Percentiles rank a stretch among this genome's conserved stretches.
Conservation (phyloP, 2,888 invertebrate genomes). For the Ecliptopera silaceata region DNA sequence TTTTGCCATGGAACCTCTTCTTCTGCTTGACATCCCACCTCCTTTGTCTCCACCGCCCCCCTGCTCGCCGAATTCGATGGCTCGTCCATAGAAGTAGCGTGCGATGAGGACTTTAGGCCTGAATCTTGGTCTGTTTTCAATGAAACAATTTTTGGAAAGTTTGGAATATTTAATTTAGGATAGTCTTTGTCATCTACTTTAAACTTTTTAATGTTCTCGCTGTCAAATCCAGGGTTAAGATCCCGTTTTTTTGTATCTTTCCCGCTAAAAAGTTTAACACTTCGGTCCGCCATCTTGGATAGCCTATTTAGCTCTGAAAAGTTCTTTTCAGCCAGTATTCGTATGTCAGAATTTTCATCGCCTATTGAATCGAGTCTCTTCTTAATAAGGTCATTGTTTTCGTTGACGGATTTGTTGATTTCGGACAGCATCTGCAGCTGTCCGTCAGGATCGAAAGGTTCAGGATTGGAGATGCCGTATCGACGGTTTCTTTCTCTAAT, state of each 20-base stretch:
- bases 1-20: constrained; percentile 72
- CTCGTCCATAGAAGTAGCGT: constrained; percentile 75
- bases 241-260: constrained; percentile 65
- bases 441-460: constrained; percentile 54
- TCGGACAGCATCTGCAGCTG: constrained; percentile 71
- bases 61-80: constrained; percentile 61
- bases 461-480: constrained; percentile 61
- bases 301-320: constrained; percentile 72
- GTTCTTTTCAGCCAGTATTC: constrained; percentile 71
- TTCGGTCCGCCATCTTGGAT: constrained; percentile 75
- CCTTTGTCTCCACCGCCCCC: constrained; percentile 46
- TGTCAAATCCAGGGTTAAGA: constrained; percentile 70
- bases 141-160: constrained; percentile 69
- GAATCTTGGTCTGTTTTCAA: constrained; percentile 57
- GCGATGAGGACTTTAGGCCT: constrained; percentile 46
- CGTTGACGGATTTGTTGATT: constrained; percentile 71
- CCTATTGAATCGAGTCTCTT: constrained; percentile 58
- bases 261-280: constrained; percentile 70
- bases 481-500: constrained; percentile 84
- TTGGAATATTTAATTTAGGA: constrained; percentile 68
- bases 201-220: constrained; percentile 64
- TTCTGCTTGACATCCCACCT: constrained; percentile 57
- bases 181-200: constrained; percentile 49
- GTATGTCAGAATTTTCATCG: constrained; percentile 54
- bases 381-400: constrained; percentile 76